Percentiles rank a stretch among this genome's conserved stretches.
Conservation (phyloP, 2,797 vertebrate species). For the Chelmon rostratus region DNA sequence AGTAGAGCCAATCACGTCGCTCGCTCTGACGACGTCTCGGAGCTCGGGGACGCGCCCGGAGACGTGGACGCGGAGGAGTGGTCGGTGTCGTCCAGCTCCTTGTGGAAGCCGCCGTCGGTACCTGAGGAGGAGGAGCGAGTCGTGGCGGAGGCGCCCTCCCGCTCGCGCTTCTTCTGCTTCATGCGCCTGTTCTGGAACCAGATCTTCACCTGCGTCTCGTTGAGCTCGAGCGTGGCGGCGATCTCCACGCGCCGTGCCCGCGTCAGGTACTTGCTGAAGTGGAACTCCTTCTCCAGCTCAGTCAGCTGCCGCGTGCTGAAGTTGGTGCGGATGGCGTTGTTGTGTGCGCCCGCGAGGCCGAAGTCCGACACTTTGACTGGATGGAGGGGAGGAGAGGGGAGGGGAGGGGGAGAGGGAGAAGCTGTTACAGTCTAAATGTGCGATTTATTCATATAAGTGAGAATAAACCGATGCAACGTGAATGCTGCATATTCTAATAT, state of each 20-base stretch:
- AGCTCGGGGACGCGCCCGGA: slow-evolving; percentile 92
- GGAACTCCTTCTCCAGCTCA: slow-evolving; percentile 98
- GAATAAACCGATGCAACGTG: neutral
- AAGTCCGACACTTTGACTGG: slow-evolving; percentile 89
- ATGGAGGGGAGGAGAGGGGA: neutral
- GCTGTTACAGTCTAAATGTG: neutral
- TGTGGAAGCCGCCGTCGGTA: slow-evolving; percentile 68
- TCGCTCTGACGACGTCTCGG: slow-evolving; percentile 82
- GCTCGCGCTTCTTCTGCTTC: slow-evolving; percentile 98
- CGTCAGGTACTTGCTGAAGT: slow-evolving; percentile 98
- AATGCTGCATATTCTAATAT: too few species aligned
- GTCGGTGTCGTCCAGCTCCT: slow-evolving; percentile 90
- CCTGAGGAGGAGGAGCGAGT: slow-evolving; percentile 79
- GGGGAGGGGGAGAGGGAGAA: neutral
- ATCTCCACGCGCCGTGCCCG: slow-evolving; percentile 95
- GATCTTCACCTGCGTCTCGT: slow-evolving; percentile 96
- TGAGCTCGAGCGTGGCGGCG: slow-evolving; percentile 90
- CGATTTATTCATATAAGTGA: neutral
- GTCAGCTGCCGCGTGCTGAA: slow-evolving; percentile 98
- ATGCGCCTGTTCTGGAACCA: slow-evolving; percentile 99
- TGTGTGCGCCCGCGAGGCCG: slow-evolving; percentile 85
- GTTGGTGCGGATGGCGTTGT: slow-evolving; percentile 93
- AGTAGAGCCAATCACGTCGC: neutral
- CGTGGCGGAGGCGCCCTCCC: slow-evolving; percentile 88
- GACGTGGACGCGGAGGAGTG: slow-evolving; percentile 87